phyloP scores from a whole-genome alignment of 2,113 vertebrate species.

The Oophaga pumilio region DNA sequence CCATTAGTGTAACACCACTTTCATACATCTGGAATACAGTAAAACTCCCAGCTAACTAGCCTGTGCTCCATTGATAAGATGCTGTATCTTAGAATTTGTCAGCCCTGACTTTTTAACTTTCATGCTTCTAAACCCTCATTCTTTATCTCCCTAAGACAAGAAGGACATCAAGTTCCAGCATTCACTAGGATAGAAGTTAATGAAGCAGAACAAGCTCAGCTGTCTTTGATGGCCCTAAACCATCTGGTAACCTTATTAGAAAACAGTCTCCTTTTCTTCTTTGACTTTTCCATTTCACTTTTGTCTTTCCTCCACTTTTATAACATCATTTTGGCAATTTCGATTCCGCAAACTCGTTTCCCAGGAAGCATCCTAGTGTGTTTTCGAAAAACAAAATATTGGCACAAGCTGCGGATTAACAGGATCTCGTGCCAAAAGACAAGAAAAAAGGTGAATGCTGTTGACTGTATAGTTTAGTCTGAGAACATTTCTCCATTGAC shows the following conservation, averaged over 20 bases:
- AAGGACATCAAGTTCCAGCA: conserved; percentile 52
- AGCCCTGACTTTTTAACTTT: conserved; percentile 50
- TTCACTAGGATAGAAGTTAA: conserved; percentile 55
- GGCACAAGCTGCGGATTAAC: conserved; percentile 31
- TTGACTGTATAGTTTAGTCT: conserved; percentile 45
- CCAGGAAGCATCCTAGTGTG: conserved; percentile 40
- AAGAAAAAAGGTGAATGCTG: conserved; percentile 43
- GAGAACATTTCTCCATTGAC: conserved; percentile 52
- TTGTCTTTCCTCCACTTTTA: neutral
- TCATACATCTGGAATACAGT: conserved; percentile 39
- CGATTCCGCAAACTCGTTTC: neutral
- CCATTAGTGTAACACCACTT: neutral
- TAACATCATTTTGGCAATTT: conserved; percentile 26
- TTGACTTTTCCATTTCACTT: conserved; percentile 29
- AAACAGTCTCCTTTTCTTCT: conserved; percentile 50
- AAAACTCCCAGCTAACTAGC: neutral
- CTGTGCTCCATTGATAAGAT: conserved; percentile 17
- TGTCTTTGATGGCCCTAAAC: conserved; percentile 57
- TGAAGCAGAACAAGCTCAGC: conserved; percentile 58
- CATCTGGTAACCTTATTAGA: conserved; percentile 57
- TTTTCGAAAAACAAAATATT: conserved; percentile 53
- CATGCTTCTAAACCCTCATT: conserved; percentile 50
- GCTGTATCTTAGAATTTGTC: conserved; percentile 16
- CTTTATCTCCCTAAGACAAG: conserved; percentile 54
- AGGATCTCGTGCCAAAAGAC: conserved; percentile 24